Evolutionary conservation across 2,888 invertebrate species (phyloP).

Genomic region (Caenorhabditis sp.): DNA sequence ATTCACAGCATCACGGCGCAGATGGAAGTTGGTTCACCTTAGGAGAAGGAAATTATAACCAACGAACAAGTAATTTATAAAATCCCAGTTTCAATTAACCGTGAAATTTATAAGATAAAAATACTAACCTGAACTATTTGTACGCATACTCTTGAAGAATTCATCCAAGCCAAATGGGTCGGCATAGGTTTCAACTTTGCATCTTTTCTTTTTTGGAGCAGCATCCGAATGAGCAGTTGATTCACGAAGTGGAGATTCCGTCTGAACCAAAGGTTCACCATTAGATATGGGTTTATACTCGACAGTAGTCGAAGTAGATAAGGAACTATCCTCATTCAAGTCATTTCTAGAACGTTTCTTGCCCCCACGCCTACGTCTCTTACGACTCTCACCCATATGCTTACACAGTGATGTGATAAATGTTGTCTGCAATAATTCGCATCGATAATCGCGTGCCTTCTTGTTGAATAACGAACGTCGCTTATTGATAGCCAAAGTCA

Average conservation of each 20-base stretch:
- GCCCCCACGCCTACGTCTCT: constrained; percentile 49
- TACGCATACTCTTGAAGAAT: constrained; percentile 45
- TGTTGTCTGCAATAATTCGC: constrained; percentile 57
- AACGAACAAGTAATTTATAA: neutral
- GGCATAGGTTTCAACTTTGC: constrained; percentile 27
- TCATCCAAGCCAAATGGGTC: constrained; percentile 57
- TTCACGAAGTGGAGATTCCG: neutral
- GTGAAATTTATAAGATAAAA: constrained; percentile 11
- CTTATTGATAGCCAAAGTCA: constrained; percentile 59
- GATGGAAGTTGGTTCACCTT: neutral
- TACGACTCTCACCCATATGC: constrained; percentile 62
- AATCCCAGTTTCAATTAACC: neutral
- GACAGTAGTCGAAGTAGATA: constrained; percentile 18
- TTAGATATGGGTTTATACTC: constrained; percentile 16
- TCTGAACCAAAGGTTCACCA: constrained; percentile 43
- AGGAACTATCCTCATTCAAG: constrained; percentile 8
- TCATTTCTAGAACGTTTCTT: constrained; percentile 31
- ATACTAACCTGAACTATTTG: constrained; percentile 35
- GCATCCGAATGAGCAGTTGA: neutral
- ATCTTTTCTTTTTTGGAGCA: constrained; percentile 25
- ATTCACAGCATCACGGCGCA: neutral
- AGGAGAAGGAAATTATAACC: neutral
- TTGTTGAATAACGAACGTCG: constrained; percentile 44
- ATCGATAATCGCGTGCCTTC: constrained; percentile 53
- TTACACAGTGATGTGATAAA: constrained; percentile 63